A percentile compares a stretch with the other conserved stretches of the same genome.
Conservation (phyloP, 2,888 invertebrate genomes). For the Acleris cristana region DNA sequence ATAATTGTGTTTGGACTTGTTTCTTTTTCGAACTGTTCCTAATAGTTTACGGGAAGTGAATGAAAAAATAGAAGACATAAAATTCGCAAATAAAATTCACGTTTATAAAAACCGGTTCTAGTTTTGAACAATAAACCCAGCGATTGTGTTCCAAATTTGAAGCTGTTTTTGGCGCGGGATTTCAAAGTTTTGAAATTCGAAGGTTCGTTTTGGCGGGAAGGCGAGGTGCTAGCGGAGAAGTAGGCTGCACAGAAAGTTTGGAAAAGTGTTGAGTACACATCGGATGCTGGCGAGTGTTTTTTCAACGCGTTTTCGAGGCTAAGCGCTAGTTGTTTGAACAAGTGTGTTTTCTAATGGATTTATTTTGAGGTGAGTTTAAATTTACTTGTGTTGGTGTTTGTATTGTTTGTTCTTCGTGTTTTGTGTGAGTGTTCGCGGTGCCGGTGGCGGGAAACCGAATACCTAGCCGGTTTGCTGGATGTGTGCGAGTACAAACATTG, state of each 20-base stretch:
- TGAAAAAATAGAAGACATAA: constrained; percentile 46
- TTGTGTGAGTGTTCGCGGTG: constrained; percentile 77
- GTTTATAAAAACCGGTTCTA: constrained; percentile 52
- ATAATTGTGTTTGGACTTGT: constrained; percentile 60
- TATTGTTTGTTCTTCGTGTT: constrained; percentile 81
- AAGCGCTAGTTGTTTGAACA: constrained; percentile 84
- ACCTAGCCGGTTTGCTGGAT: constrained; percentile 71
- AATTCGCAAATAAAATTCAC: constrained; percentile 19
- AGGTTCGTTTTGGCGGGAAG: constrained; percentile 68
- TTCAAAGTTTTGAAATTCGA: constrained; percentile 54
- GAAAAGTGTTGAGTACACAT: constrained; percentile 79
- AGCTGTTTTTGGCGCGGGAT: constrained; percentile 44
- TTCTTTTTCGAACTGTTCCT: constrained; percentile 2
- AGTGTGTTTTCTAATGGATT: constrained; percentile 85
- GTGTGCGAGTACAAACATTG: constrained; percentile 78
- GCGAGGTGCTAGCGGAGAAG: constrained; percentile 62
- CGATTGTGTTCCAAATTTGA: constrained; percentile 45
- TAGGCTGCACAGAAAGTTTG: constrained; percentile 76
- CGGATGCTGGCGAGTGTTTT: constrained; percentile 79
- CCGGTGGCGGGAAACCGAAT: constrained; percentile 83
- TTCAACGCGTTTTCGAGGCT: constrained; percentile 84
- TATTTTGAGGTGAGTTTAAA: constrained; percentile 85
- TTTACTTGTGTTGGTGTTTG: constrained; percentile 83
- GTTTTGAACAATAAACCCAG: constrained; percentile 51
- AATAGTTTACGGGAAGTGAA: constrained; percentile 63